These are phyloP conservation scores for Copidosoma floridanum DNA, from an alignment of 1,140 invertebrate genomes.

Conservation along the genomic window DNA sequence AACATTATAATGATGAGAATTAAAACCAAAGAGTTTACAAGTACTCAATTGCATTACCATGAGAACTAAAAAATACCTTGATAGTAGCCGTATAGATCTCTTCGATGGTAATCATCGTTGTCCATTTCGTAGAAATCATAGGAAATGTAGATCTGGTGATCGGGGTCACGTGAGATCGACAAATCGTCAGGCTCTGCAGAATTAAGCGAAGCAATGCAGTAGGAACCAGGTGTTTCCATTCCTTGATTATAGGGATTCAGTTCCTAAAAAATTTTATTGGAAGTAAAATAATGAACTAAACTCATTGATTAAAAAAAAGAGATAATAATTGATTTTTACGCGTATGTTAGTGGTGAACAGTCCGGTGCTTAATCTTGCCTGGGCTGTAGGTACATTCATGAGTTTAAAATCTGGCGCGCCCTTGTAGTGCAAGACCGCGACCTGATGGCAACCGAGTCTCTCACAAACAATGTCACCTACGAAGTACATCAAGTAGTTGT, in stretches of 20 bases:
- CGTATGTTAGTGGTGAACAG: no score
- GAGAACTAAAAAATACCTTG: no score
- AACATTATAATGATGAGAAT: no score
- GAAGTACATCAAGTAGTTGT: slow-evolving; percentile 56
- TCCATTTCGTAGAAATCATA: slow-evolving; percentile 83
- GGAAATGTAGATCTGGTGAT: slow-evolving; percentile 75
- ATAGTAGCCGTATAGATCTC: slow-evolving; percentile 67
- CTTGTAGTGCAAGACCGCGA: slow-evolving; percentile 55
- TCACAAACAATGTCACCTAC: slow-evolving; percentile 39
- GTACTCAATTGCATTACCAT: no score
- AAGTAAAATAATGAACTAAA: no score
- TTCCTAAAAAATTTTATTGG: slow-evolving; percentile 60
- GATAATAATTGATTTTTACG: no score
- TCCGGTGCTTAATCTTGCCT: no score
- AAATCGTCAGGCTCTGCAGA: slow-evolving; percentile 60
- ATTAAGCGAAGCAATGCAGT: slow-evolving; percentile 68
- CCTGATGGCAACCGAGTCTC: slow-evolving; percentile 42
- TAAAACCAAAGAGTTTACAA: no score
- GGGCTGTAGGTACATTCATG: background rate
- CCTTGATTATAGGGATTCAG: slow-evolving; percentile 77
- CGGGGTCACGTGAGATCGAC: slow-evolving; percentile 60
- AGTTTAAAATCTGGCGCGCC: slow-evolving; percentile 31
- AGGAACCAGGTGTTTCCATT: slow-evolving; percentile 63
- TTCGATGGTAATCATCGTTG: slow-evolving; percentile 74
- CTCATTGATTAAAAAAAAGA: no score